Evolutionary conservation across 1,140 invertebrate genomes (phyloP).

Genomic region (Diploscapter pachys): DNA sequence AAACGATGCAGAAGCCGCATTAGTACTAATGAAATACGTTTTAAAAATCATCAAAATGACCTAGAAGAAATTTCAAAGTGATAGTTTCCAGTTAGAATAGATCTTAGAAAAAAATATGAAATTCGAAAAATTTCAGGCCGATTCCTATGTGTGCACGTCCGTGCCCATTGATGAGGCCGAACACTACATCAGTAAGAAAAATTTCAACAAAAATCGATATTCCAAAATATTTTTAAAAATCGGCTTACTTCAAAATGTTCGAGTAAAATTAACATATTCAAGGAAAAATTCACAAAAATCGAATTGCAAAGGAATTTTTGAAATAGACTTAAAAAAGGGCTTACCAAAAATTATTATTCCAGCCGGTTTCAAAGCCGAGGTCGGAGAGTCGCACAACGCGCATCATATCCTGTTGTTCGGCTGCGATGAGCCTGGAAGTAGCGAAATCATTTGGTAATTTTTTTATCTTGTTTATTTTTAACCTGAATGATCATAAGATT

Average conservation of each 20-base stretch:
- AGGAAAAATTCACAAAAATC: too few relatives aligned
- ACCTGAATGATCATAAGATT: too few relatives aligned
- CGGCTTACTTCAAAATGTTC: constrained; percentile 16
- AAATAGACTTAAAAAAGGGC: constrained; percentile 7
- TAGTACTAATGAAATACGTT: too few relatives aligned
- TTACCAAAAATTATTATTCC: constrained; percentile 52
- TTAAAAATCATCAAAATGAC: too few relatives aligned
- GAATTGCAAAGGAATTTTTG: not conserved
- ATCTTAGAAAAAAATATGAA: not conserved
- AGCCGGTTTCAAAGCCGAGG: constrained; percentile 83
- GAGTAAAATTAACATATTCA: not conserved
- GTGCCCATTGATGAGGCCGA: constrained; percentile 71
- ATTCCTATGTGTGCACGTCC: constrained; percentile 79
- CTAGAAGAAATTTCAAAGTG: not conserved
- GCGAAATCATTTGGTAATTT: constrained; percentile 75
- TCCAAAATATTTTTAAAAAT: constrained; percentile 8
- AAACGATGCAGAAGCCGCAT: too few relatives aligned
- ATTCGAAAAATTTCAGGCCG: constrained; percentile 67
- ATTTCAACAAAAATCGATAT: too few relatives aligned
- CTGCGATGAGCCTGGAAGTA: constrained; percentile 76
- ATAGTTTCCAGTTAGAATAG: not conserved
- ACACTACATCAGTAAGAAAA: constrained; percentile 72
- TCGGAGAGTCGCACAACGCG: constrained; percentile 80
- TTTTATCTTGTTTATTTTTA: too few relatives aligned
- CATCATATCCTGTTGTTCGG: constrained; percentile 97